These are phyloP conservation scores for Lasioglossum malachurum DNA, from an alignment of 2,888 invertebrate species.

Conservation along the genomic window DNA sequence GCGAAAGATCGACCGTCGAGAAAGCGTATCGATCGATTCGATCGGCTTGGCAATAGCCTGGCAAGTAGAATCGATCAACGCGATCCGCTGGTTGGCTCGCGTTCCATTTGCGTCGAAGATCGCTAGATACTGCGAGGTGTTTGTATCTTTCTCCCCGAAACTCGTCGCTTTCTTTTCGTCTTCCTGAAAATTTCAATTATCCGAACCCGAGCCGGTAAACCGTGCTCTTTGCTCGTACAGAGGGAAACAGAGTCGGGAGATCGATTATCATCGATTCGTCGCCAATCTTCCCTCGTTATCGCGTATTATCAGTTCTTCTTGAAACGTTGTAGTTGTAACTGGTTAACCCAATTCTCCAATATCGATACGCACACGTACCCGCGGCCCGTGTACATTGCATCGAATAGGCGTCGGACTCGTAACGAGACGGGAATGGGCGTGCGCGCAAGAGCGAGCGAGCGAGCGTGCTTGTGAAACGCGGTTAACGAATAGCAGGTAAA, in stretches of 20 bases:
- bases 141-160: conserved; percentile 59
- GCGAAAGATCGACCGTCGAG: conserved; percentile 60
- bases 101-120: conserved; percentile 18
- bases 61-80: conserved; percentile 38
- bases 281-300: conserved; percentile 59
- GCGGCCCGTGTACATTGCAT: conserved; percentile 6
- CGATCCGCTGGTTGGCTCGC: conserved; percentile 15
- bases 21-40: conserved; percentile 74
- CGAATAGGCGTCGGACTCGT: not conserved
- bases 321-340: conserved; percentile 35
- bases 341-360: conserved; percentile 70
- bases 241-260: conserved; percentile 24
- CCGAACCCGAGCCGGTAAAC: conserved; percentile 4
- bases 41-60: conserved; percentile 48
- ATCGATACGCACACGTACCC: conserved; percentile 41
- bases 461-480: conserved; percentile 22
- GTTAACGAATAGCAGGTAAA: conserved; percentile 51
- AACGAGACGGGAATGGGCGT: conserved; percentile 1
- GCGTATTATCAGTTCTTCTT: conserved; percentile 62
- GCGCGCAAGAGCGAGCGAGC: not conserved
- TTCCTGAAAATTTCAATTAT: not conserved
- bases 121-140: not conserved
- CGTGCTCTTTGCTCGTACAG: conserved; percentile 13
- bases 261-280: conserved; percentile 32
- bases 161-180: conserved; percentile 52